Evolutionary conservation across 2,797 vertebrate genomes (phyloP).

Genomic region (Uromys caudimaculatus): DNA sequence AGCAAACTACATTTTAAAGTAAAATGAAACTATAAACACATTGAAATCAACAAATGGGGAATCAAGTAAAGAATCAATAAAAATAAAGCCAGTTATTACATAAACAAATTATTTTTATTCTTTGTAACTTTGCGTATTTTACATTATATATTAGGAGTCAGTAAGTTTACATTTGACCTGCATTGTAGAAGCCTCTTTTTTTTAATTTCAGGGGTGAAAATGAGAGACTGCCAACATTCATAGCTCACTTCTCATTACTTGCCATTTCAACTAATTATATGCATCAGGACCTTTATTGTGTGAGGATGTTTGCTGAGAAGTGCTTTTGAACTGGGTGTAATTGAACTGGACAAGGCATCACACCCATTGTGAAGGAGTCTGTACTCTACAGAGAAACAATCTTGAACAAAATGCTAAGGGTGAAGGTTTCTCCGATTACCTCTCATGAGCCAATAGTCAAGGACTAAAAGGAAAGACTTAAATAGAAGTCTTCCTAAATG

Average conservation of each 20-base stretch:
- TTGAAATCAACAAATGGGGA: neutral
- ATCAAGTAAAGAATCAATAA: neutral
- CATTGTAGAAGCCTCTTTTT: neutral
- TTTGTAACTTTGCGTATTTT: neutral
- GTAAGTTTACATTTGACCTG: neutral
- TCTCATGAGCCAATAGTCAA: neutral
- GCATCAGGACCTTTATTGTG: neutral
- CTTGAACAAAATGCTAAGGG: neutral
- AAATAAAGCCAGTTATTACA: neutral
- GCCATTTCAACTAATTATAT: neutral
- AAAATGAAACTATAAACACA: neutral
- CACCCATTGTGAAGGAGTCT: neutral
- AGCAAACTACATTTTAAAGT: neutral
- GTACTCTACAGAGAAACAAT: neutral
- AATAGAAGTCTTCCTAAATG: neutral
- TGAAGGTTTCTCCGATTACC: neutral
- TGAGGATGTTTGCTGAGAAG: neutral
- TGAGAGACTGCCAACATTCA: neutral
- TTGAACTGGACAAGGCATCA: constrained; percentile 1
- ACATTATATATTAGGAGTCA: neutral
- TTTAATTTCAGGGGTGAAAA: neutral
- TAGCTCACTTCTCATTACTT: neutral
- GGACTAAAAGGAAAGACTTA: neutral
- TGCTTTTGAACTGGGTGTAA: neutral
- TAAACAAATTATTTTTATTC: neutral